Base-by-base conservation (phyloP, 1,140 invertebrate species). In the Solenopsis fugax region DNA sequence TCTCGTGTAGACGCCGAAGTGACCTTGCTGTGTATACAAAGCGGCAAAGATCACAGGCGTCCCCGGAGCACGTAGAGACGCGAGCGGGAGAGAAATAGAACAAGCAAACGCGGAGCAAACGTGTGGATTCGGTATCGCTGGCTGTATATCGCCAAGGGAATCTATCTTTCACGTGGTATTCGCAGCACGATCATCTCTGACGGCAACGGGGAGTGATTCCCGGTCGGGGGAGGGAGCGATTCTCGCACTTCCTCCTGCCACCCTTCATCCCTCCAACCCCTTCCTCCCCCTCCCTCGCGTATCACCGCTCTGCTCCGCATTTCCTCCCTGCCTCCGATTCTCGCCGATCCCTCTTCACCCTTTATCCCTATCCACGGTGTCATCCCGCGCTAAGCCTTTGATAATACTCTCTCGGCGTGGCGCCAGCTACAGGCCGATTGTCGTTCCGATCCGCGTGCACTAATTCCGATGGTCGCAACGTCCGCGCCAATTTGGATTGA, bases 131-230 rank as follows among this genome's bases (percentile, higher is more conserved):
- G 85, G 58, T 71, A 76, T 67, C 86, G 91, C 16, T 78, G 77
- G 76, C 85, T 90, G 85, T 92, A 87, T 88, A 91, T 92, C 89
- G 89, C 73, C 86, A 73, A 50, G 87, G 78, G 91, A 92, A 94
- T 93, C 92, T 93, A 93, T 93, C 90, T 92, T 89, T 88, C 80
- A 69, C 54, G 71, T 77, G 41, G 87, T 93, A 94, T 94, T 95
- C 94, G 73, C 88, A 87, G 89, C 94, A 95, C 94, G 94, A 94
- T 93, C 94, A 91, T 93, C 93, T 94, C 93, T 93, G 94, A 94
- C 93, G 93, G 92, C 90, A 87, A 87, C 78, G 81, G 90, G 90
- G 92, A 94, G 93, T 94, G 93, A 94, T 94, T 94, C 92, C 92
- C 93, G 90, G 77, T 50, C 48, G 56, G 7, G 12, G 62, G 29